phyloP scores from a whole-genome alignment of 2,888 invertebrate species.

The Chrysotoxum bicinctum region DNA sequence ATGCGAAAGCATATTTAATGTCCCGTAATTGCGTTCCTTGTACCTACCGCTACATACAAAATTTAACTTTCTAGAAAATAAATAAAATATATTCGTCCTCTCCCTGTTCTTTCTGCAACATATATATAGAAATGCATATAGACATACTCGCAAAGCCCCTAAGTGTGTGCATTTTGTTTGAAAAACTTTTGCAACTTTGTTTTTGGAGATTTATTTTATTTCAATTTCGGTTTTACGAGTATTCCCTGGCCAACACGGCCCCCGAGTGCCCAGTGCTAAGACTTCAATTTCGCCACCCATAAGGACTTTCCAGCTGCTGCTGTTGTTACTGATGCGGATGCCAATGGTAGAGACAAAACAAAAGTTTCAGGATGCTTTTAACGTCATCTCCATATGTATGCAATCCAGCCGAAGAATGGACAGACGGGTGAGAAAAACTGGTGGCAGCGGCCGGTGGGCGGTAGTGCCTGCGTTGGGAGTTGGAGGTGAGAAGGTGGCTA shows the following conservation, averaged over 20 bases:
- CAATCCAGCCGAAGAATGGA: conserved; percentile 27
- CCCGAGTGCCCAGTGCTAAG: conserved; percentile 25
- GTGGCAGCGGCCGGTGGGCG: no score
- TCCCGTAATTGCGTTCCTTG: conserved; percentile 74
- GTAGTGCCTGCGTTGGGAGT: not conserved
- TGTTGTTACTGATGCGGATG: conserved; percentile 41
- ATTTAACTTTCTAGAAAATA: conserved; percentile 38
- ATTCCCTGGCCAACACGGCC: conserved; percentile 29
- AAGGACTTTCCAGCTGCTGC: conserved; percentile 70
- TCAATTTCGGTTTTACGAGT: conserved; percentile 53
- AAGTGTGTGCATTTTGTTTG: conserved; percentile 49
- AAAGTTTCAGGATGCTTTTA: conserved; percentile 71
- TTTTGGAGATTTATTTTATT: conserved; percentile 70
- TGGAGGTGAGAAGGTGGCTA: conserved; percentile 26
- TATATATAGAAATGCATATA: not conserved
- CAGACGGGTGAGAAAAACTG: not conserved
- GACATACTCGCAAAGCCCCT: conserved; percentile 7
- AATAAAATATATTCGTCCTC: conserved; percentile 52
- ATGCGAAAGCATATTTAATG: conserved; percentile 75
- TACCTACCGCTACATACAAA: conserved; percentile 66
- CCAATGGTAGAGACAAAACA: conserved; percentile 66
- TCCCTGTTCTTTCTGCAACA: not conserved
- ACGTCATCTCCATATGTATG: conserved; percentile 70
- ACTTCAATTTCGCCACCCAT: conserved; percentile 67
- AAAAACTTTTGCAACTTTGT: conserved; percentile 65